Evolutionary conservation across 2,113 vertebrate genomes (phyloP), one percentile per base, ranked within the genome.

Genomic region (Leptocoma aspasia): DNA sequence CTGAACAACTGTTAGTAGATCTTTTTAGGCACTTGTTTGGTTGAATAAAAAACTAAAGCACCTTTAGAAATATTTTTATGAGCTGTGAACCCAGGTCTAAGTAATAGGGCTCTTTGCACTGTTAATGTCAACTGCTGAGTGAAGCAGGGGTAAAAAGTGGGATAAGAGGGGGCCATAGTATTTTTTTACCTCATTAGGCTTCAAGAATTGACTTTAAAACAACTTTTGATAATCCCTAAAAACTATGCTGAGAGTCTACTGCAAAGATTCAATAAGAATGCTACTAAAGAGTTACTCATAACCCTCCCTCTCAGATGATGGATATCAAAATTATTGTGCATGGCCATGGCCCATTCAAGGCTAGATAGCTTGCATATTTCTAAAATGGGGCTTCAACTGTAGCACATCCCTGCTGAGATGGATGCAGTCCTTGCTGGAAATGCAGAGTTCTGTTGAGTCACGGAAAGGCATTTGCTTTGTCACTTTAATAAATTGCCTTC

Each of bases 401-500:
- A 59, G 63, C 72, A 65, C 41, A 17, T 35, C 35, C 21, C 60
- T 64, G 16, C 45, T 33, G 26, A 81, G 41, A 60, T 14, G 15
- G 56, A 14, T 11, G 24, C 69, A 45, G 35, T 49, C 52, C 37
- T 59, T 52, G 47, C n/a, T 94, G 24, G 10, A 75, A 83, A 50
- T 5, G 7, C 1, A 5, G 27, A 35, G 21, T 79, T 89, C 13
- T 86, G 79, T 86, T 39, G 82, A 93, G 88, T 96, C 93, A 94
- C 4, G 0, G 56, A 75, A 96, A 90, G 75, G 27, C 42, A 60
- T 69, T 83, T 77, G 76, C 79, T 64, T 33, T 57, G 72, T 86
- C 92, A 89, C 44, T 90, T 86, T 77, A 86, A 87, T 42, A 92
- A 89, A 94, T 42, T 83, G 30, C 52, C 60, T 93, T 94, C 52